phyloP scores from a whole-genome alignment of 2,888 invertebrate species.

The Bimastos eiseni region DNA sequence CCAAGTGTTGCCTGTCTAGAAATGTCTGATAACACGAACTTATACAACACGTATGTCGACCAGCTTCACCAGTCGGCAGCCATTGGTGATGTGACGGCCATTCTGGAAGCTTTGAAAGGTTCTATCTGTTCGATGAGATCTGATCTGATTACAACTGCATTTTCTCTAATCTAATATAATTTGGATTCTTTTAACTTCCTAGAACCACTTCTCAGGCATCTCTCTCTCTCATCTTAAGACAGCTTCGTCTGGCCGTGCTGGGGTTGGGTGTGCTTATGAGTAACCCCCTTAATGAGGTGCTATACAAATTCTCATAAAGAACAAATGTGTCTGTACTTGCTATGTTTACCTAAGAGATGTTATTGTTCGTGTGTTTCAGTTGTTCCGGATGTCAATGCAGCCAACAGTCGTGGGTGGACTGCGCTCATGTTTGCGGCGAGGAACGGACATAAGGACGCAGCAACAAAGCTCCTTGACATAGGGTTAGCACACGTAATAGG shows the following conservation, averaged over 20 bases:
- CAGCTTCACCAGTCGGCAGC: slow-evolving; percentile 25
- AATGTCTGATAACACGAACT: background rate
- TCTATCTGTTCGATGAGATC: background rate
- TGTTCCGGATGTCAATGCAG: slow-evolving; percentile 37
- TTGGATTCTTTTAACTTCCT: no score
- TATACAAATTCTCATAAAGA: no score
- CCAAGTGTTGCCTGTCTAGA: no score
- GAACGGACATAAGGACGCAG: slow-evolving; percentile 54
- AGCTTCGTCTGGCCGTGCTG: no score
- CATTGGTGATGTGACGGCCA: background rate
- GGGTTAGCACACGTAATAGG: slow-evolving; percentile 48
- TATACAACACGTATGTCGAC: slow-evolving; percentile 23
- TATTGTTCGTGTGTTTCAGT: slow-evolving; percentile 20
- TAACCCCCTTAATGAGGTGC: no score
- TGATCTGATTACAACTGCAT: background rate
- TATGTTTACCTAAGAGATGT: background rate
- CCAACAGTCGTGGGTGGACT: slow-evolving; percentile 54
- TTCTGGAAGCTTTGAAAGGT: slow-evolving; percentile 26
- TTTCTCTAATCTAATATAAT: background rate
- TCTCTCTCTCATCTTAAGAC: no score
- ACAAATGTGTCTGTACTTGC: no score
- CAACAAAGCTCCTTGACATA: slow-evolving; percentile 51
- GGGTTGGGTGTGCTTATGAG: no score
- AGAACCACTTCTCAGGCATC: no score
- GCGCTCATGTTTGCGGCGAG: slow-evolving; percentile 61